Evolutionary conservation across 2,113 vertebrate species (phyloP).

Genomic region (Semicossyphus pulcher): DNA sequence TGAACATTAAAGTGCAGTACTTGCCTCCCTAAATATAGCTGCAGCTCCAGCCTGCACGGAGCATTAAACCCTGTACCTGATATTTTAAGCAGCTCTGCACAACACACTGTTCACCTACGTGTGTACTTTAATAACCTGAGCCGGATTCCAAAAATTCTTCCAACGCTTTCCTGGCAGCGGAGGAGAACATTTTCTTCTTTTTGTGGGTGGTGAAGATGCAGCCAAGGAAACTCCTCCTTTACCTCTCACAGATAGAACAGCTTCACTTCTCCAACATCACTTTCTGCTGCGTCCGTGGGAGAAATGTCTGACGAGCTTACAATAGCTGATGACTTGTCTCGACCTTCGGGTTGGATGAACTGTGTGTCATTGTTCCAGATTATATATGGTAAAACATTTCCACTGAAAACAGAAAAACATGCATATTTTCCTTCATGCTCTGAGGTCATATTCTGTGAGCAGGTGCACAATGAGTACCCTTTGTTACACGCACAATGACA

Average conservation of each 20-base stretch:
- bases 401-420: neutral
- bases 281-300: neutral
- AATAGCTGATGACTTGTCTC: neutral
- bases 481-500: neutral
- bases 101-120: constrained; percentile 39
- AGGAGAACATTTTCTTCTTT: constrained; percentile 52
- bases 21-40: too few species aligned
- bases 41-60: constrained; percentile 7
- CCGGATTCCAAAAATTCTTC: constrained; percentile 51
- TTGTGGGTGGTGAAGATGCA: constrained; percentile 45
- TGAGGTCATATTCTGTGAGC: neutral
- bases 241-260: neutral
- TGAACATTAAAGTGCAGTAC: too few species aligned
- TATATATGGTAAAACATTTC: too few species aligned
- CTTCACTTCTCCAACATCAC: constrained; percentile 6
- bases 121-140: constrained; percentile 47
- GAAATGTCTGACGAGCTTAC: constrained; percentile 4
- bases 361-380: too few species aligned
- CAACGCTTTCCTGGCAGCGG: constrained; percentile 43
- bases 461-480: neutral
- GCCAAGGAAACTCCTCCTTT: constrained; percentile 25
- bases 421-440: neutral
- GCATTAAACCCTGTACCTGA: constrained; percentile 22
- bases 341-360: neutral
- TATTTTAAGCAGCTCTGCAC: constrained; percentile 36